Evolutionary conservation across 2,797 vertebrate genomes (phyloP).

Genomic region (Argyrosomus regius): DNA sequence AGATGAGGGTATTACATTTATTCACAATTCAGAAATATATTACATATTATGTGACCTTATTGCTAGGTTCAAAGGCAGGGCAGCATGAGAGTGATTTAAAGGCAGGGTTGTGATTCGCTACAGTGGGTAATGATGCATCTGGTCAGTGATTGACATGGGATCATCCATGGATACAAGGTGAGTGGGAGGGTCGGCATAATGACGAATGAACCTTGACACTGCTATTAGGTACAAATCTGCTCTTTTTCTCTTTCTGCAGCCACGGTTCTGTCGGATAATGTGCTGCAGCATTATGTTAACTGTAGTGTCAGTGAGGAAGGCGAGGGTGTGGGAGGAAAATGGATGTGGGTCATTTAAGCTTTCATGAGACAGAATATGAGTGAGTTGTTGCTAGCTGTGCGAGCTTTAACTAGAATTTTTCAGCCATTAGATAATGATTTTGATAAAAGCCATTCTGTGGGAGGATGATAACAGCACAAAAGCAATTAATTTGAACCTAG

Average conservation of each 20-base stretch:
- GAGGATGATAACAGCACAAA: conserved; percentile 76
- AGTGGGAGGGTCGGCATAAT: conserved; percentile 65
- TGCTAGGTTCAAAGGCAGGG: conserved; percentile 68
- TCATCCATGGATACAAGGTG: conserved; percentile 66
- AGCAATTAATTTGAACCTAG: conserved; percentile 75
- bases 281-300: conserved; percentile 70
- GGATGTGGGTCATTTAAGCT: conserved; percentile 76
- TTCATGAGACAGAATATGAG: conserved; percentile 71
- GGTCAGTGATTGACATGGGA: conserved; percentile 66
- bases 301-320: conserved; percentile 59
- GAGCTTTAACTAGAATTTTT: conserved; percentile 66
- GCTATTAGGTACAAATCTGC: conserved; percentile 46
- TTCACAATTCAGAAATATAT: conserved; percentile 59
- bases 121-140: conserved; percentile 52
- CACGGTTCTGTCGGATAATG: conserved; percentile 55
- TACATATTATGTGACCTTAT: conserved; percentile 54
- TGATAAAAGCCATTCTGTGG: conserved; percentile 80
- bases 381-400: conserved; percentile 66
- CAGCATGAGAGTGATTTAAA: conserved; percentile 62
- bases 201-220: conserved; percentile 66
- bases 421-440: conserved; percentile 81
- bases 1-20: conserved; percentile 41
- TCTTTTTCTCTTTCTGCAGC: conserved; percentile 53
- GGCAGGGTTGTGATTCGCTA: conserved; percentile 63
- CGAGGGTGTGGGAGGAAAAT: conserved; percentile 77